These are phyloP conservation scores for Xestia sexstrigata DNA, from an alignment of 2,888 invertebrate species.

Conservation along the genomic window DNA sequence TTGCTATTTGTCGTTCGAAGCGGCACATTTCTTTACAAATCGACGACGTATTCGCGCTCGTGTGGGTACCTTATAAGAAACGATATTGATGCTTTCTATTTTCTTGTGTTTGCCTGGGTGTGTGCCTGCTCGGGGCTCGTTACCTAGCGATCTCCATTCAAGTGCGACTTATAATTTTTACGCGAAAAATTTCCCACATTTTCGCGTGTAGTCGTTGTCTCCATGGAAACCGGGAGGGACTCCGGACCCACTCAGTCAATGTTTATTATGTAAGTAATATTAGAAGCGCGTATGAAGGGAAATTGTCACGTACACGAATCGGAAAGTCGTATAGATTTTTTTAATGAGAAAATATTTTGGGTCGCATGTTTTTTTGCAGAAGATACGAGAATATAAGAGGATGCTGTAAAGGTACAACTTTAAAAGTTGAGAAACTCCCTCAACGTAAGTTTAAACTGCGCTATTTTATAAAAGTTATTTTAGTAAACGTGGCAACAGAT, in stretches of 20 bases:
- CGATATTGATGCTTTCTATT: slow-evolving; percentile 48
- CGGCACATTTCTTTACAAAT: slow-evolving; percentile 35
- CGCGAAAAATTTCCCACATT: slow-evolving; percentile 8
- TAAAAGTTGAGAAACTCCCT: slow-evolving; percentile 31
- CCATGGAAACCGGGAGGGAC: slow-evolving; percentile 30
- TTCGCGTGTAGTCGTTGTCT: slow-evolving; percentile 19
- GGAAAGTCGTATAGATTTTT: slow-evolving; percentile 14
- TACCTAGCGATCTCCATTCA: slow-evolving; percentile 54
- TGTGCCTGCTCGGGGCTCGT: slow-evolving; percentile 23
- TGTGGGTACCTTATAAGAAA: slow-evolving; percentile 20
- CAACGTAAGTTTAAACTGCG: slow-evolving; percentile 38
- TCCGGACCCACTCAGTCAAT: slow-evolving; percentile 26
- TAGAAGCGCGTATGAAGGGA: slow-evolving; percentile 16
- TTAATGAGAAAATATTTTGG: slow-evolving; percentile 25
- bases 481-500: slow-evolving; percentile 41
- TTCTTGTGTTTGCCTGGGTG: slow-evolving; percentile 9
- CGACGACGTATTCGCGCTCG: slow-evolving; percentile 42
- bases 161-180: slow-evolving; percentile 56
- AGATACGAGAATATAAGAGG: slow-evolving; percentile 5
- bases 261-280: slow-evolving; percentile 45
- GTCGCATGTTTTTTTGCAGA: slow-evolving; percentile 4
- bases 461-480: slow-evolving; percentile 46
- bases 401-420: slow-evolving; percentile 4
- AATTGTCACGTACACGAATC: slow-evolving; percentile 21
- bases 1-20: slow-evolving; percentile 33